Evolutionary conservation across 2,113 vertebrate genomes (phyloP).

Genomic region (Cyprinus carpio): DNA sequence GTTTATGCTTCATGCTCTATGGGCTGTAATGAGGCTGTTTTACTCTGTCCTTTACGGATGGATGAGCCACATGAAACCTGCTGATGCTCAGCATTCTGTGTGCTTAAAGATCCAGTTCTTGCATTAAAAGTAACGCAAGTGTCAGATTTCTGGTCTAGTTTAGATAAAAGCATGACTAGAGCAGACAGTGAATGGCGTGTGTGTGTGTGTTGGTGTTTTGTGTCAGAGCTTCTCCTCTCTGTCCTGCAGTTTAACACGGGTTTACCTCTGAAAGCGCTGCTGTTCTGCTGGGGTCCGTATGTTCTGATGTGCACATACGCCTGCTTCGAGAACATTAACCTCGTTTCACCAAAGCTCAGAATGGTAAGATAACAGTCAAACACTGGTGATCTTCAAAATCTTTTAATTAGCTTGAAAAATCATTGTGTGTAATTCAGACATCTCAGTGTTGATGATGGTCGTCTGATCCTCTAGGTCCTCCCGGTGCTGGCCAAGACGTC

Average conservation of each 20-base stretch:
- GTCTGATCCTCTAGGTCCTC: conserved; percentile 76
- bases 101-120: not conserved
- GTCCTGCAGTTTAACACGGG: conserved; percentile 85
- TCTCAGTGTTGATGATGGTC: not conserved
- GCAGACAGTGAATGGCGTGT: not conserved
- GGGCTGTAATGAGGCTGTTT: not conserved
- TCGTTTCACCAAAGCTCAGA: conserved; percentile 83
- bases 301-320: conserved; percentile 84
- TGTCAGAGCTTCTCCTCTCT: not conserved
- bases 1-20: too few species aligned
- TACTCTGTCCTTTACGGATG: too few species aligned
- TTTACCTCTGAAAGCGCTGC: conserved; percentile 80
- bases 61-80: too few species aligned
- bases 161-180: not conserved
- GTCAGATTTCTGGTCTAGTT: not conserved
- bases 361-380: conserved; percentile 82
- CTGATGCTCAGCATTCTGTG: too few species aligned
- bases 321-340: conserved; percentile 75
- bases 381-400: not conserved
- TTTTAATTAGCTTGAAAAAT: not conserved
- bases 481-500: conserved; percentile 87
- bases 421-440: not conserved
- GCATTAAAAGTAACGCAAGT: not conserved
- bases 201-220: not conserved
- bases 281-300: conserved; percentile 91